Evolutionary conservation across 2,113 vertebrate species (phyloP), one percentile per base, ranked within the genome.

Genomic region (Dasyornis broadbenti): DNA sequence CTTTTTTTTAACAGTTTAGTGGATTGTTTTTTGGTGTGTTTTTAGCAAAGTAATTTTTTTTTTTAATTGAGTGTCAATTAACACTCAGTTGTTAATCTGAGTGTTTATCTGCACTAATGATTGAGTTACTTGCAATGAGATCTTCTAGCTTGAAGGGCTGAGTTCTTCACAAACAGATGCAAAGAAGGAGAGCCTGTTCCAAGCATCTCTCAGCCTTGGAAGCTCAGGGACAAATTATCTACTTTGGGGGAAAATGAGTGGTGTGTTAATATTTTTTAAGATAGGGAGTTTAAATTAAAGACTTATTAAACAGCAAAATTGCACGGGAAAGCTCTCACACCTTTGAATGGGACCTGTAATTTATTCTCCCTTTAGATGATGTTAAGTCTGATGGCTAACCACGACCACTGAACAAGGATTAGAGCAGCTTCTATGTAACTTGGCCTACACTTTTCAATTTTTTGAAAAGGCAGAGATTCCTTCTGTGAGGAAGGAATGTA

Each of bases 11-110:
- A 28, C 13, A n/a, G 4, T 73, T 50, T n/a, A 10, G 13, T 61
- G 40, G 15, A 40, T 49, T 40, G 10, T 9, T 2, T 6, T 40
- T 18, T 13, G 7, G 24, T 4, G 0, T 0, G 15, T 24, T 27
- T 70, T 47, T n/a, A 56, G 54, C 6, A 33, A 65, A 69, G 15
- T 20, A 60, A 3, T 8, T 7, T 12, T 8, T 45, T 5, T 9
- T 49, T 37, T 13, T 71, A 50, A 49, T 71, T 6, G 16, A 84
- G 44, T 8, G 44, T 42, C 16, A 42, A 42, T 42, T 42, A 42
- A 42, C 42, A 42, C 42, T 42, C 15, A 16, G 42, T 42, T 42
- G 42, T 42, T 42, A 42, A 42, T 42, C 42, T 42, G 16, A 49
- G 17, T 40, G 26, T 86, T 40, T 53, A 8, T 15, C 20, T 79